Percentiles rank a stretch among this genome's conserved stretches.
These are phyloP conservation scores for Paguma larvata DNA, from an alignment of 2,797 vertebrate genomes.

Conservation along the genomic window DNA sequence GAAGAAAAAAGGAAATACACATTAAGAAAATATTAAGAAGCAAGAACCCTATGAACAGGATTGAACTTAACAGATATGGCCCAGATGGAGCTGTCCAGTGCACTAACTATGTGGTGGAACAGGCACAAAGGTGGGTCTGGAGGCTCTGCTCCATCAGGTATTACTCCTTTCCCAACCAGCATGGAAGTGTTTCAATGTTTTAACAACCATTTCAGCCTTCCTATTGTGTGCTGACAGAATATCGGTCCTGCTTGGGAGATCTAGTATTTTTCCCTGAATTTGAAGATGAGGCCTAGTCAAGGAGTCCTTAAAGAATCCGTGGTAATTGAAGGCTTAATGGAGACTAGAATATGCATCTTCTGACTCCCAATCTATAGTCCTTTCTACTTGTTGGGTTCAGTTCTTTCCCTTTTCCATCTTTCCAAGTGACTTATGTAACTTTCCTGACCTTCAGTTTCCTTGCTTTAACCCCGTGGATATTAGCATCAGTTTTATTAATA, in stretches of 20 bases:
- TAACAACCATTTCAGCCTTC: neutral
- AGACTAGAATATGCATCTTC: neutral
- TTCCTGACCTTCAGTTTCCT: neutral
- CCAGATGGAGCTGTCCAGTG: neutral
- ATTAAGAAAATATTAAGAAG: neutral
- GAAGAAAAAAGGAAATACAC: neutral
- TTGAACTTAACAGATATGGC: neutral
- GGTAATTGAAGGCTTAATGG: neutral
- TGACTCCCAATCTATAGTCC: no score
- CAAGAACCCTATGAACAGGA: neutral
- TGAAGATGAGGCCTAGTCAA: neutral
- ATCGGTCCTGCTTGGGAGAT: neutral
- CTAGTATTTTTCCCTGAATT: neutral
- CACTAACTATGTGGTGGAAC: neutral
- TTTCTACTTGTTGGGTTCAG: neutral
- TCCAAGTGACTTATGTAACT: neutral
- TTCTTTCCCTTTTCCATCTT: neutral
- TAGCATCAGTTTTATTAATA: neutral
- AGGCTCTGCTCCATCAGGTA: neutral
- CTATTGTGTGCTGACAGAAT: neutral
- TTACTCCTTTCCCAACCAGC: neutral
- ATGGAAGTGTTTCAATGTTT: neutral
- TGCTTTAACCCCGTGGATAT: neutral
- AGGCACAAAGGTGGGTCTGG: neutral
- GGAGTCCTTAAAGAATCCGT: neutral